Evolutionary conservation across 2,888 invertebrate species (phyloP), one percentile per base, ranked within the genome.

Genomic region (Thelaira solivaga): DNA sequence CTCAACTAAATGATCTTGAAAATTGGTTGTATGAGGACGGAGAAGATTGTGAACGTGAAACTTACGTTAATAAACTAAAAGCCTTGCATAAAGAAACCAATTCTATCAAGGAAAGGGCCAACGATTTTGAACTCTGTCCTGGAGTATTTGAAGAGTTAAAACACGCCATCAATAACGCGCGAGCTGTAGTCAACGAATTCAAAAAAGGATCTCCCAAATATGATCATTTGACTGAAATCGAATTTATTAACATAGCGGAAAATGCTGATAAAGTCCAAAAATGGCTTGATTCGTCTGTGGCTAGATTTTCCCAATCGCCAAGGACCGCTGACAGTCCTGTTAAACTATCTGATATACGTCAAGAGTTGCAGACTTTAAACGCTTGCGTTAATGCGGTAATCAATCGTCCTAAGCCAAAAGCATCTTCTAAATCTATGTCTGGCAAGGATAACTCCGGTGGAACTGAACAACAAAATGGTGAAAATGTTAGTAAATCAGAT

Each of bases 21-120:
- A 94, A 95, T 86, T 99, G 99, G 99, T 90, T 99, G 16, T 99
- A 99, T 85, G 98, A 98, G 84, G 92, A 92, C 81, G 99, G 99
- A 3, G 98, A 98, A 88, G 96, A 98, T 85, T 96, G 97, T 87
- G 93, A 94, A 82, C 93, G 94, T 85, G 88, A 92, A 89, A 90
- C 91, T 43, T 94, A 94, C 86, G 91, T 91, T 77, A 92, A 91
- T 83, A 93, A 93, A 85, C 86, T 94, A 76, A 85, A 90, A 1
- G 91, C 91, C 72, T 87, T 93, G 82, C 91, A 94, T 90, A 92
- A 92, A 79, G 92, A 94, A 88, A 98, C 98, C 8, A 96, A 97
- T 86, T 97, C 98, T 0, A 95, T 98, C 69, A 95, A 95, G 84
- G 93, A 93, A 81, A 92, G 98, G 49, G 93, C 93, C 82, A 89